Conservation (phyloP, 1,140 invertebrate genomes). For the Lamellibrachia luymesi region DNA sequence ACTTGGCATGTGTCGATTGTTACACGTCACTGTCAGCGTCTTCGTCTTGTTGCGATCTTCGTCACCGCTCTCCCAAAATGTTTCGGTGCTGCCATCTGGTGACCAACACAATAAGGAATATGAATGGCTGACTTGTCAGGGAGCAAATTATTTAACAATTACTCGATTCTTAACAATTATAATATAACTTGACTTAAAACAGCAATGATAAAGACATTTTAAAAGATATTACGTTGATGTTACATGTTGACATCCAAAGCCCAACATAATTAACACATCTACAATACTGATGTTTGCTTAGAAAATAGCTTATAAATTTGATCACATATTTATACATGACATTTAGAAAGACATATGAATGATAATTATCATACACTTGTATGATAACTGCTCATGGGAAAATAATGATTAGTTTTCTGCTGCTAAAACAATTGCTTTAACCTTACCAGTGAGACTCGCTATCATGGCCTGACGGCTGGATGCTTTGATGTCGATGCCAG, state of each 20-base stretch:
- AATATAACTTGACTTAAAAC: not conserved
- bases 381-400: not conserved
- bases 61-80: slow-evolving; percentile 98
- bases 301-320: too few species aligned
- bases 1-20: slow-evolving; percentile 60
- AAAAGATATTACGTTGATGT: too few species aligned
- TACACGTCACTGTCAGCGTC: slow-evolving; percentile 44
- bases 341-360: not conserved
- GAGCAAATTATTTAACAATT: not conserved
- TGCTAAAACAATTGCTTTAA: not conserved
- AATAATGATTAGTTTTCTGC: not conserved
- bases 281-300: too few species aligned
- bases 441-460: slow-evolving; percentile 71
- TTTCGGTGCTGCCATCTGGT: slow-evolving; percentile 89
- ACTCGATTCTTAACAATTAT: not conserved
- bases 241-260: too few species aligned
- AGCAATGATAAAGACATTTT: too few species aligned
- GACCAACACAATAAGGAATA: not conserved
- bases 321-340: not conserved
- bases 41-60: slow-evolving; percentile 91
- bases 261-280: too few species aligned
- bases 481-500: slow-evolving; percentile 77
- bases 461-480: slow-evolving; percentile 93
- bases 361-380: not conserved
- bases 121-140: not conserved